phyloP scores from a whole-genome alignment of 2,113 vertebrate species.

The Platanista minor region DNA sequence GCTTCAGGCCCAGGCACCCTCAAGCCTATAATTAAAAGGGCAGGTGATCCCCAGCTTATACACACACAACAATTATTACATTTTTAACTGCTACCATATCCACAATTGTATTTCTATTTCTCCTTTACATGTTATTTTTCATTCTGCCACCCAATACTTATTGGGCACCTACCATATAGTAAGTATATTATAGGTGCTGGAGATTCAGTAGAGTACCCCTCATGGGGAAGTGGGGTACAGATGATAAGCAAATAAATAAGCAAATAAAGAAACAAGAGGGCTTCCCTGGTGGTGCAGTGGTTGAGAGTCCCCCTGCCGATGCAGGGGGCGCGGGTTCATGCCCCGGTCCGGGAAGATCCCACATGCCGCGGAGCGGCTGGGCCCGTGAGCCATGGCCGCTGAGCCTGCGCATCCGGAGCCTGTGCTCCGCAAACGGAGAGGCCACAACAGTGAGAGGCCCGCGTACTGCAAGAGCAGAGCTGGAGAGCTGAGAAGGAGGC shows the following conservation, averaged over 20 bases:
- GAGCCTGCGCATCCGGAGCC: fast-evolving
- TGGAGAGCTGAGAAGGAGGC: background rate
- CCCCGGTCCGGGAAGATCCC: too few relatives aligned
- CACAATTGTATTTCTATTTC: background rate
- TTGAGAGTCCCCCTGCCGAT: too few relatives aligned
- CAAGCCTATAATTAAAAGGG: background rate
- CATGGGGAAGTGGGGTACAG: background rate
- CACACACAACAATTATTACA: background rate
- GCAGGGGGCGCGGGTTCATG: too few relatives aligned
- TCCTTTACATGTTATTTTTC: background rate
- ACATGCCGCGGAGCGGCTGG: too few relatives aligned
- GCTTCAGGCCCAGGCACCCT: too few relatives aligned
- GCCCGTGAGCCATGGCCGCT: too few relatives aligned
- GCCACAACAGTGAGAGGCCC: too few relatives aligned
- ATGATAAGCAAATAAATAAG: background rate
- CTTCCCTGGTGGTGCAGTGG: too few relatives aligned
- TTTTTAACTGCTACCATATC: background rate
- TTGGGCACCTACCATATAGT: background rate
- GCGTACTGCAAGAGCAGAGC: background rate
- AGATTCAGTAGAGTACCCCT: background rate
- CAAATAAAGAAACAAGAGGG: background rate
- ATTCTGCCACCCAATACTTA: background rate
- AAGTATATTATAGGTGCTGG: fast-evolving
- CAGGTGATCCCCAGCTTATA: background rate
- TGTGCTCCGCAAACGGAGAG: too few relatives aligned